phyloP scores from a whole-genome alignment of 2,113 vertebrate genomes.

The Eptesicus fuscus region DNA sequence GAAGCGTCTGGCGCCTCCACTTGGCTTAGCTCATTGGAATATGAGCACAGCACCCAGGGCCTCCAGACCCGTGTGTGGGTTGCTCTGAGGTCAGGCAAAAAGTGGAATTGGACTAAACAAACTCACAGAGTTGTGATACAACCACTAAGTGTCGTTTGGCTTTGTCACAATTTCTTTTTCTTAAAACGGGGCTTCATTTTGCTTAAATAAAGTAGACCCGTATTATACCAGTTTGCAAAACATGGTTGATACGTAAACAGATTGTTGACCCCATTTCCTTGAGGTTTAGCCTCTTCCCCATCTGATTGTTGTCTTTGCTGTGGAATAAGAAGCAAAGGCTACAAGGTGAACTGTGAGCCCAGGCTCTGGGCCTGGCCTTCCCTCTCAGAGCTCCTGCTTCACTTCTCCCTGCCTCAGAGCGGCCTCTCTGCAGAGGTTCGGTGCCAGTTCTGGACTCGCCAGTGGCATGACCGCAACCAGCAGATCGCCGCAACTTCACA shows the following conservation, averaged over 20 bases:
- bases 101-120: background rate
- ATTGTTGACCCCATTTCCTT: background rate
- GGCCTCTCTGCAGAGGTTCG: background rate
- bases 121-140: background rate
- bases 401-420: background rate
- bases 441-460: background rate
- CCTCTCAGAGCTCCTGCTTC: background rate
- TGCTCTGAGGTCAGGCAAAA: background rate
- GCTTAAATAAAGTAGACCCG: background rate
- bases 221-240: background rate
- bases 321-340: background rate
- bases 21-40: background rate
- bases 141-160: background rate
- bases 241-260: background rate
- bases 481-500: background rate
- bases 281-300: background rate
- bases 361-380: background rate
- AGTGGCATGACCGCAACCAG: background rate
- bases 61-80: background rate
- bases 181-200: background rate
- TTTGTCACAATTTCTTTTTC: conserved; percentile 7
- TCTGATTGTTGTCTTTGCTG: background rate
- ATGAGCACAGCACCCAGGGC: background rate
- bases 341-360: background rate
- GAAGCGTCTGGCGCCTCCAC: background rate